Evolutionary conservation across 2,888 invertebrate genomes (phyloP).

Genomic region (Meliscaeva auricollis): DNA sequence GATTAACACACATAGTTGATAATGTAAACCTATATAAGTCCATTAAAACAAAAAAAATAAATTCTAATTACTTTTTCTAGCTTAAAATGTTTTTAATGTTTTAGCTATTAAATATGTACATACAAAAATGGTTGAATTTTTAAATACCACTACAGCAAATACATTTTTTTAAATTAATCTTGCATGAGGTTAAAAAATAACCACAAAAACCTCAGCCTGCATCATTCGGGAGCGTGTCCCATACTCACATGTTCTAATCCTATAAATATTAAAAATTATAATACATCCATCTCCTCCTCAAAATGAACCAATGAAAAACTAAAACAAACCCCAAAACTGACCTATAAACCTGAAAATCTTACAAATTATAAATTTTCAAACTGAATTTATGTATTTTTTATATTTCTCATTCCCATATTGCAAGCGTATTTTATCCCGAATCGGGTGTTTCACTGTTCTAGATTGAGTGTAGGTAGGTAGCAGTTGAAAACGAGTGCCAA

Average conservation of each 20-base stretch:
- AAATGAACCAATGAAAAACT: background rate
- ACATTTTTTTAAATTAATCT: too few relatives aligned
- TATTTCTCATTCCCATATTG: background rate
- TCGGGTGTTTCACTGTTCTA: background rate
- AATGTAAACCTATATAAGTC: too few relatives aligned
- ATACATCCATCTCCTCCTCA: constrained; percentile 28
- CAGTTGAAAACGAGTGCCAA: constrained; percentile 26
- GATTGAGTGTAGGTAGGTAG: background rate
- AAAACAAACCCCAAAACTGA: constrained; percentile 59
- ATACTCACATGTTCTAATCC: background rate
- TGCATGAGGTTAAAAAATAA: background rate
- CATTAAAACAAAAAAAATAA: too few relatives aligned
- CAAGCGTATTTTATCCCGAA: constrained; percentile 5
- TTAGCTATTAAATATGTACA: too few relatives aligned
- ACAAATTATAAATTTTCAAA: constrained; percentile 47
- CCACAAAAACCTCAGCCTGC: background rate
- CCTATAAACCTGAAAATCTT: constrained; percentile 56
- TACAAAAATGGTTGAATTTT: too few relatives aligned
- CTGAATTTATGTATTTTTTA: constrained; percentile 4
- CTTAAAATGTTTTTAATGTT: too few relatives aligned
- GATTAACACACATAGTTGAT: too few relatives aligned
- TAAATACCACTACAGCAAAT: too few relatives aligned
- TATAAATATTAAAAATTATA: constrained; percentile 22
- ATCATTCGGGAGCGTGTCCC: background rate
- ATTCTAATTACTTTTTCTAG: too few relatives aligned